A percentile compares a stretch with the other conserved stretches of the same genome.
phyloP scores from a whole-genome alignment of 2,888 invertebrate species.

The Tetheella fluctuosa region DNA sequence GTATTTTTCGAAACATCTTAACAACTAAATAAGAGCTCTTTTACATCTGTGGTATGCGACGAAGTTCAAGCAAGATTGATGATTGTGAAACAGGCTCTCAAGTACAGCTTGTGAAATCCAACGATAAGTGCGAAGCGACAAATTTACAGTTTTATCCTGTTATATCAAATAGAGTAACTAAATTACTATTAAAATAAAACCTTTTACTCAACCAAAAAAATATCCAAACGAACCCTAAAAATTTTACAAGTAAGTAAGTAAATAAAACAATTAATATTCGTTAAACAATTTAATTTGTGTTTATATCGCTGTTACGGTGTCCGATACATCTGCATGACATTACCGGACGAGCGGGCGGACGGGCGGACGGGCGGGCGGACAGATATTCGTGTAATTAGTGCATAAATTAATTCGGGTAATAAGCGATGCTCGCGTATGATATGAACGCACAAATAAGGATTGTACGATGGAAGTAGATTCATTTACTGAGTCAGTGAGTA shows the following conservation, averaged over 20 bases:
- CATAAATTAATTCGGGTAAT: constrained; percentile 51
- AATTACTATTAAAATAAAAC: too few species aligned
- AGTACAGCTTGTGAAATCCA: too few species aligned
- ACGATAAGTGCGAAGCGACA: too few species aligned
- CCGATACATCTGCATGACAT: constrained; percentile 42
- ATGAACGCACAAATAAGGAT: not conserved
- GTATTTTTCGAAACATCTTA: too few species aligned
- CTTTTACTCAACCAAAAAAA: too few species aligned
- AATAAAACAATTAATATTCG: constrained; percentile 47
- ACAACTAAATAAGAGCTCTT: too few species aligned
- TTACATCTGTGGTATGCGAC: too few species aligned
- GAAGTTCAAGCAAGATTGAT: too few species aligned
- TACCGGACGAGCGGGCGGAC: constrained; percentile 41
- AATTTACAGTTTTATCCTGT: too few species aligned
- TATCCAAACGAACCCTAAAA: constrained; percentile 12
- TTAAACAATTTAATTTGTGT: constrained; percentile 53
- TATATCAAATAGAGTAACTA: too few species aligned
- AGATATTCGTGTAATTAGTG: constrained; percentile 58
- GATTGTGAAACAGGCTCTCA: too few species aligned
- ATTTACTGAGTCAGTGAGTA: constrained; percentile 12
- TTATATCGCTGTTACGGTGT: constrained; percentile 41
- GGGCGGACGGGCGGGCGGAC: constrained; percentile 39
- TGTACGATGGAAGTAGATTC: too few species aligned
- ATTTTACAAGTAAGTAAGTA: not conserved
- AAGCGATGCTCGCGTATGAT: constrained; percentile 2